These are phyloP conservation scores for Charaxes varanes DNA, from an alignment of 1,140 invertebrate genomes.

Conservation along the genomic window DNA sequence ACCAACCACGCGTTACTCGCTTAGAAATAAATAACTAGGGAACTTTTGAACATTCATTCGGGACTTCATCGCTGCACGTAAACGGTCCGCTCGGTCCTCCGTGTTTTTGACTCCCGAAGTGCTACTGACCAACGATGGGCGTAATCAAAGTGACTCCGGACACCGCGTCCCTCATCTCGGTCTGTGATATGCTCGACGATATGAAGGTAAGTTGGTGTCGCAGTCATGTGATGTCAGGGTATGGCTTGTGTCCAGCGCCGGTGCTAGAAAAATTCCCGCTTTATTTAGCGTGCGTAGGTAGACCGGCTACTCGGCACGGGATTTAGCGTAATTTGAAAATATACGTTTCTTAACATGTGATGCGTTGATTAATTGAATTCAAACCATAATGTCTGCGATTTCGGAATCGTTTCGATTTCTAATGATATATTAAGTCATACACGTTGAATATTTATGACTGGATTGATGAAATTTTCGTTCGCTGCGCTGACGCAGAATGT, in stretches of 20 bases:
- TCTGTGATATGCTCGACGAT: slow-evolving; percentile 65
- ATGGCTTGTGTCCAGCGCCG: slow-evolving; percentile 45
- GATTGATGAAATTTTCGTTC: slow-evolving; percentile 7
- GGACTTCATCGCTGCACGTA: slow-evolving; percentile 38
- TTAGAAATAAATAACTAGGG: slow-evolving; percentile 29
- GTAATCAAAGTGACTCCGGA: slow-evolving; percentile 65
- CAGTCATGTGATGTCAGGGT: slow-evolving; percentile 42
- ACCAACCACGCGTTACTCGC: slow-evolving; percentile 51
- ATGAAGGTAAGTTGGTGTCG: slow-evolving; percentile 58
- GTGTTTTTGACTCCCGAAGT: slow-evolving; percentile 37
- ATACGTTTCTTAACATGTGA: slow-evolving; percentile 21
- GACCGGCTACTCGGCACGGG: slow-evolving; percentile 27
- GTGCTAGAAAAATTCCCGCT: slow-evolving; percentile 35
- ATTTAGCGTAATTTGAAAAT: slow-evolving; percentile 32
- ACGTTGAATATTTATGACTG: slow-evolving; percentile 9
- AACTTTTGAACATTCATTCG: slow-evolving; percentile 18
- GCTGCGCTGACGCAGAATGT: too few species aligned
- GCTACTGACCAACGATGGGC: slow-evolving; percentile 43
- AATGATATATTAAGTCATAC: slow-evolving; percentile 6
- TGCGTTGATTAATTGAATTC: background rate
- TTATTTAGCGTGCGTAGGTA: slow-evolving; percentile 39
- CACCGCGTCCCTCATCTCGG: slow-evolving; percentile 59
- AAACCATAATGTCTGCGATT: background rate
- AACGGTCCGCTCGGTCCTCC: slow-evolving; percentile 49
- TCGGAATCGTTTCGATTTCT: slow-evolving; percentile 12